phyloP scores from a whole-genome alignment of 37 sponge, comb jelly and placozoan genomes.

The Dysidea cf. avara region DNA sequence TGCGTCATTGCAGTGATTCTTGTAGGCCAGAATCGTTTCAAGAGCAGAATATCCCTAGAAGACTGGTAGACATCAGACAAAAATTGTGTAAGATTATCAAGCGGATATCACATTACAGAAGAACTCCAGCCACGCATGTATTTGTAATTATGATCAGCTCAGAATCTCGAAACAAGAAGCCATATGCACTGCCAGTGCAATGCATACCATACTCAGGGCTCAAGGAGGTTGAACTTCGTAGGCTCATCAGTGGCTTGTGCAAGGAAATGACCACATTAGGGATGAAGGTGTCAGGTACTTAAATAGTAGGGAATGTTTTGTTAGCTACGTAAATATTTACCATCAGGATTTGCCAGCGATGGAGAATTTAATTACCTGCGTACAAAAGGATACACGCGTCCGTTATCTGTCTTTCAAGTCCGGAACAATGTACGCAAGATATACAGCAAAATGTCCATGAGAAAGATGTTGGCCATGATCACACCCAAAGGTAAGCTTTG shows the following conservation, averaged over 20 bases:
- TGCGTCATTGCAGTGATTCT: too few relatives aligned
- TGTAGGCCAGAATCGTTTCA: too few relatives aligned
- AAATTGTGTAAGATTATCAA: constrained; percentile 1
- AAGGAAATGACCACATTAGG: constrained; percentile 4
- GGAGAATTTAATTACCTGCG: too few relatives aligned
- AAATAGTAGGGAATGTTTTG: too few relatives aligned
- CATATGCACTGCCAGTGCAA: constrained; percentile 39
- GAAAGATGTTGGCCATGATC: too few relatives aligned
- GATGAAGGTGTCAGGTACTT: constrained; percentile 24
- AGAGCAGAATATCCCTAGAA: background rate
- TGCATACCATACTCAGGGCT: constrained; percentile 1
- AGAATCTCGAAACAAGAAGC: constrained; percentile 18
- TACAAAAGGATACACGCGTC: too few relatives aligned
- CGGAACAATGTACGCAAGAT: too few relatives aligned
- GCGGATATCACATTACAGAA: constrained; percentile 4
- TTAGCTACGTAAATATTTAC: too few relatives aligned
- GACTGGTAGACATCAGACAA: background rate
- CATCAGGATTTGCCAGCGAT: too few relatives aligned
- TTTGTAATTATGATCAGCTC: constrained; percentile 28
- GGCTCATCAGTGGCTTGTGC: background rate
- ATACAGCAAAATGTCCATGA: too few relatives aligned
- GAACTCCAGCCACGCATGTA: constrained; percentile 33
- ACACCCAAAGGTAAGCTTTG: too few relatives aligned
- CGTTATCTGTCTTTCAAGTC: too few relatives aligned
- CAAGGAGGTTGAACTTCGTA: background rate